Base-by-base conservation (phyloP, 37 sponge, comb jelly and placozoan genomes). In the Beroe ovata region DNA sequence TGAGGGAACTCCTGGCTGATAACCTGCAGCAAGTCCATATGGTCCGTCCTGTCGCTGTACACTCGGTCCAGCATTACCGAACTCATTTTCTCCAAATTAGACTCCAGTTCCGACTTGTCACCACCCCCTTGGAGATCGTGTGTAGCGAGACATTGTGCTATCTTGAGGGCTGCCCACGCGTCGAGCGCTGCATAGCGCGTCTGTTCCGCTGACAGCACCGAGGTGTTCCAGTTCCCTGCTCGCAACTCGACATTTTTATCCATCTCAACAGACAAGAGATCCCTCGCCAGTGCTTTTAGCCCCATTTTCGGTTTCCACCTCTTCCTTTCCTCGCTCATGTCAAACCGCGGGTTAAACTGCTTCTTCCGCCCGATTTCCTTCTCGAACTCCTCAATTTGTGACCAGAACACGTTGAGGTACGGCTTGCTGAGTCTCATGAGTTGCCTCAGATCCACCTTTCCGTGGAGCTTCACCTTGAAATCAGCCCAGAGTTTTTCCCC, bases 211-310 rank as follows among this genome's bases (percentile, higher is more conserved):
- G 84, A 26, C 54, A 77, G 54, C 0, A 42, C 54, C 0, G 35
- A 21, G 54, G 29, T n/a, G 84, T 77, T 42, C 84, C 84, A 77
- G 54, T 77, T 36, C 41, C 84, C 84, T 41, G 84, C 42, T 40
- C 84, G n/a, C 28, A 77, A 35, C 22, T 77, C 54, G 18, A 77
- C 21, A n/a, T 36, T 42, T 25, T 77, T 77, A 21, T 77, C 84
- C 42, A 77, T 39, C 36, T 36, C 21, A 35, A 77, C 33, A 26
- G 29, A 16, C 54, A 77, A 54, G 84, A 77, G 54, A 3, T 19
- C 33, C 21, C 21, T 1, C n/a, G 84, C 35, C 28, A 77, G 47
- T n/a, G 54, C 84, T 26, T 20, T 21, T 28, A 77, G 47, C 3
- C 84, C 47, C 0, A 36, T 23, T 40, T 19, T 38, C 1, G 84